Conservation (phyloP, 2,888 invertebrate genomes). For the Marronus borbonicus region DNA sequence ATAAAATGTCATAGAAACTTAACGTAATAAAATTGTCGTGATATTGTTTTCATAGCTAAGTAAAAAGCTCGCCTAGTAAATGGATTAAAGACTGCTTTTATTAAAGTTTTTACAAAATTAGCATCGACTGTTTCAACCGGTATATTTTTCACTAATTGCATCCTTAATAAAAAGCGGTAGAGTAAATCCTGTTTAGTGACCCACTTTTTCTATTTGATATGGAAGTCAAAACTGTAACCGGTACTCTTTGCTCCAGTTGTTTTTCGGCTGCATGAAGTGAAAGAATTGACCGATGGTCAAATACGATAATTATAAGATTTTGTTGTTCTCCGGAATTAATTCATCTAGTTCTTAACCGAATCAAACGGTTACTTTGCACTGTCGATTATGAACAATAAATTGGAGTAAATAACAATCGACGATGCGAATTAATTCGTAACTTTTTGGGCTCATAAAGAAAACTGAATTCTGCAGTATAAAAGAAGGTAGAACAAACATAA, state of each 20-base stretch:
- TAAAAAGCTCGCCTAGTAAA: no score
- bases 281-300: constrained; percentile 37
- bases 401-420: background rate
- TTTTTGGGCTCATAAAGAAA: background rate
- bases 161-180: background rate
- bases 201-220: constrained; percentile 20
- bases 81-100: no score
- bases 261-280: constrained; percentile 2
- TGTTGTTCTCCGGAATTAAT: background rate
- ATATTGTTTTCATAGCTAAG: no score
- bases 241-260: constrained; percentile 34
- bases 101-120: no score
- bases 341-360: background rate
- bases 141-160: background rate
- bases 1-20: no score
- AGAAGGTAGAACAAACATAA: background rate
- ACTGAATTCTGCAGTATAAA: background rate
- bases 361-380: background rate
- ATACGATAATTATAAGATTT: constrained; percentile 9
- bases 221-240: constrained; percentile 14
- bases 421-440: background rate
- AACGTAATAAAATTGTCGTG: no score
- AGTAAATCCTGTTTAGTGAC: background rate
- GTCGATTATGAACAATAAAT: background rate
- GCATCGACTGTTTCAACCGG: no score